phyloP scores from a whole-genome alignment of 30 jellyfish, hydroid and myxozoan species.

The Hydractinia symbiolongicarpus region DNA sequence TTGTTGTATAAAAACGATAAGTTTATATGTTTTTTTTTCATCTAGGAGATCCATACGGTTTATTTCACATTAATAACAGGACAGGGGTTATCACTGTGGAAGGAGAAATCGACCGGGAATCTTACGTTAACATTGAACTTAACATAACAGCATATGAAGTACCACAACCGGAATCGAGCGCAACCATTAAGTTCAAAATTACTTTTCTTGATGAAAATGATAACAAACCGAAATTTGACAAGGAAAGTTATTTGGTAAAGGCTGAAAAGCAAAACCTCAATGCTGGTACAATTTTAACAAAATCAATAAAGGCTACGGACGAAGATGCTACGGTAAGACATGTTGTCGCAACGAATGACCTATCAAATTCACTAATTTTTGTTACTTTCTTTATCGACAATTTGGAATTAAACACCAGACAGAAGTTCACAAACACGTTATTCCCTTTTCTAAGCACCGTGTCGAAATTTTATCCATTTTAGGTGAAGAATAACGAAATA shows the following conservation, averaged over 20 bases:
- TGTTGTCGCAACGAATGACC: background rate
- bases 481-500: too few relatives aligned
- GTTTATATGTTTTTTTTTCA: background rate
- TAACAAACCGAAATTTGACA: conserved; percentile 19
- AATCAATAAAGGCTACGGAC: conserved; percentile 14
- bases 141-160: conserved; percentile 28
- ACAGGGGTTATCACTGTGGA: conserved; percentile 29
- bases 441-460: too few relatives aligned
- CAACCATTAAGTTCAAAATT: conserved; percentile 2
- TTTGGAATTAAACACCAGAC: background rate
- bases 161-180: background rate
- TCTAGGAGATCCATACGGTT: conserved; percentile 35
- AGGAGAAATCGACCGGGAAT: conserved; percentile 33
- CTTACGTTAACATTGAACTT: background rate
- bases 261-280: conserved; percentile 1
- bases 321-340: conserved; percentile 31
- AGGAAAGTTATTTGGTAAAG: background rate
- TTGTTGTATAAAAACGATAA: too few relatives aligned
- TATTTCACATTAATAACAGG: conserved; percentile 5
- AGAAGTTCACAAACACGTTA: background rate
- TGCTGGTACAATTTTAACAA: conserved; percentile 16
- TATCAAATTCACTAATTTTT: background rate
- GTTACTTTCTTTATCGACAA: background rate
- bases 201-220: conserved; percentile 25
- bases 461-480: too few relatives aligned